Conservation (phyloP, 2,888 invertebrate species). For the Drosophila borborema region DNA sequence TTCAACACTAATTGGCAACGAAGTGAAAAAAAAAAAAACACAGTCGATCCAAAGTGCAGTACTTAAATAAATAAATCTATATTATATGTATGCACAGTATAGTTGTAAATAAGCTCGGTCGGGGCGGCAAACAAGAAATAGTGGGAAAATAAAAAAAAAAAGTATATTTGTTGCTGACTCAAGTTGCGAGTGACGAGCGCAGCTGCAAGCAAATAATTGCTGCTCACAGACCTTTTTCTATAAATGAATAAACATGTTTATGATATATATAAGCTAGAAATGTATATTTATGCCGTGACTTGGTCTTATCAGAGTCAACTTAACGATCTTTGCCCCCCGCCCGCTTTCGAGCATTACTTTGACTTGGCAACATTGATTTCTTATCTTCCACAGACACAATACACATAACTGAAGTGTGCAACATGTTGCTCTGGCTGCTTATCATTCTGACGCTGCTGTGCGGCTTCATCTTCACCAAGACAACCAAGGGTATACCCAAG, state of each 20-base stretch:
- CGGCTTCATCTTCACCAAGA: slow-evolving; percentile 83
- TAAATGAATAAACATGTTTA: background rate
- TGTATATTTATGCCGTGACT: background rate
- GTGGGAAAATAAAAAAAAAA: slow-evolving; percentile 7
- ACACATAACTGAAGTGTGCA: slow-evolving; percentile 1
- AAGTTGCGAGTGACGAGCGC: slow-evolving; percentile 5
- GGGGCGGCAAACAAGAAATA: background rate
- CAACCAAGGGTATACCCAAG: slow-evolving; percentile 84
- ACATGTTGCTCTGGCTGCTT: slow-evolving; percentile 28
- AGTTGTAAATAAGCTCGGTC: background rate
- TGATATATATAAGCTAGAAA: background rate
- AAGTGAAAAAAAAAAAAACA: background rate
- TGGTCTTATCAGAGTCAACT: slow-evolving; percentile 34
- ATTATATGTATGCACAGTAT: background rate
- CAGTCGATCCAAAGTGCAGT: background rate
- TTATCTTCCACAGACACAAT: slow-evolving; percentile 38
- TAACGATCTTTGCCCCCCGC: slow-evolving; percentile 47
- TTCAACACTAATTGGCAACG: background rate
- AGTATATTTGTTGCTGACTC: slow-evolving; percentile 58
- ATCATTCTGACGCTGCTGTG: slow-evolving; percentile 65
- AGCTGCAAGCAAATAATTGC: slow-evolving; percentile 22
- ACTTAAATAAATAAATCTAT: slow-evolving; percentile 1
- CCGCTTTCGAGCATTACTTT: background rate
- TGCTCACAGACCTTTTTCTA: background rate
- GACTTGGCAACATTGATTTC: slow-evolving; percentile 16